Percentiles rank a stretch among this genome's conserved stretches.
Conservation (phyloP, 2,113 vertebrate species). For the Hypomesus transpacificus region DNA sequence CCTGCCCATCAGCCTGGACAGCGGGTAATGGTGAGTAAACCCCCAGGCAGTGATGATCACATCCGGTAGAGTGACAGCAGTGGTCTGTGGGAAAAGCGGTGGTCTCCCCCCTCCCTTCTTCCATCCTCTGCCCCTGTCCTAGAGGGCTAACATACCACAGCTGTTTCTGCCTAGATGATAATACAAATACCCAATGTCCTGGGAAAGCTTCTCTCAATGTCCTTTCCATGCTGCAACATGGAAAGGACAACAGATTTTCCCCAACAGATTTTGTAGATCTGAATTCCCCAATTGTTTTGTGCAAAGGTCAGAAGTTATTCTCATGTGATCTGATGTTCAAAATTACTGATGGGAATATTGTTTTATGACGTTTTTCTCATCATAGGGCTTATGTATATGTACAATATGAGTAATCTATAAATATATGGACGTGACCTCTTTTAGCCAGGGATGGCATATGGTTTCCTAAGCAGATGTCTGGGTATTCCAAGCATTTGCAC, state of each 20-base stretch:
- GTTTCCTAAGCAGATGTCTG: neutral
- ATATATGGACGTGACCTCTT: neutral
- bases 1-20: conserved; percentile 39
- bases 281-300: conserved; percentile 28
- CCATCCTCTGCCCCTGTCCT: conserved; percentile 11
- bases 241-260: too few species aligned
- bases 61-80: neutral
- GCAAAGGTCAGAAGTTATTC: conserved; percentile 7
- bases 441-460: neutral
- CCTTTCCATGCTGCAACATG: conserved; percentile 4
- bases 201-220: conserved; percentile 33
- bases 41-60: conserved; percentile 20
- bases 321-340: neutral
- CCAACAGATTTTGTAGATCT: conserved; percentile 1
- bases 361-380: too few species aligned
- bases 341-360: neutral
- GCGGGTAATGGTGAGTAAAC: conserved; percentile 42
- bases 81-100: conserved; percentile 33
- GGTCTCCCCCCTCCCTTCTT: neutral
- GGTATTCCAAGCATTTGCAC: too few species aligned
- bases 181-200: conserved; percentile 32
- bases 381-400: too few species aligned
- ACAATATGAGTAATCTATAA: conserved; percentile 14
- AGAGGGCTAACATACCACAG: conserved; percentile 42
- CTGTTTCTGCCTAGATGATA: conserved; percentile 39